Conservation (phyloP, 2,888 invertebrate genomes). For the Plebejus argus region DNA sequence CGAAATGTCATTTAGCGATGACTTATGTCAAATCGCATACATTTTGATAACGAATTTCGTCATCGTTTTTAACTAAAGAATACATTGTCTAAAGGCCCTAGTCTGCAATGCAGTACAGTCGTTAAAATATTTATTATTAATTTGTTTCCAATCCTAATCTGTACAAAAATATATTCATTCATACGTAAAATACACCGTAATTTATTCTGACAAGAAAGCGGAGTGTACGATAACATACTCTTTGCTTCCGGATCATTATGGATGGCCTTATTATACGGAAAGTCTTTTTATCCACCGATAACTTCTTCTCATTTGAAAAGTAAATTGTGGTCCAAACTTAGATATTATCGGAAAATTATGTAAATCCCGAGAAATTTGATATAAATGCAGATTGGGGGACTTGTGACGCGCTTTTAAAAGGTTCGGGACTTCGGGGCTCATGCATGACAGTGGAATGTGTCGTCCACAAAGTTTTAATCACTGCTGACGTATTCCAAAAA, state of each 20-base stretch:
- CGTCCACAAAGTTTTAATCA: neutral
- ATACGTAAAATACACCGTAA: neutral
- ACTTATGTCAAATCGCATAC: too few species aligned
- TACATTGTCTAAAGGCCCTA: too few species aligned
- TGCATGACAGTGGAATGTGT: neutral
- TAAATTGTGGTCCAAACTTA: slow-evolving; percentile 15
- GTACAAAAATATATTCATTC: neutral
- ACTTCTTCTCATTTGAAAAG: slow-evolving; percentile 2
- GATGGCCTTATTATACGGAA: neutral
- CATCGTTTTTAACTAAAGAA: too few species aligned
- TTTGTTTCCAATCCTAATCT: too few species aligned
- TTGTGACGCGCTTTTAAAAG: slow-evolving; percentile 15
- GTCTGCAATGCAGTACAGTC: too few species aligned
- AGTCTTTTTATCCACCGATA: slow-evolving; percentile 4
- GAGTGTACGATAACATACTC: neutral
- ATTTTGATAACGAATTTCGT: too few species aligned
- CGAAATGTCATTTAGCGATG: too few species aligned
- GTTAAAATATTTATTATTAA: too few species aligned
- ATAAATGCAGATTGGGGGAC: slow-evolving; percentile 4
- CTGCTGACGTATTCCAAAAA: neutral
- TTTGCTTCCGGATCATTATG: neutral
- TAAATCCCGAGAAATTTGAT: slow-evolving; percentile 11
- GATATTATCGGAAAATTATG: slow-evolving; percentile 7
- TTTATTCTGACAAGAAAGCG: neutral
- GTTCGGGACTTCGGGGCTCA: neutral